Base-by-base conservation (phyloP, 2,888 invertebrate genomes). In the Chrysolina haemoptera region DNA sequence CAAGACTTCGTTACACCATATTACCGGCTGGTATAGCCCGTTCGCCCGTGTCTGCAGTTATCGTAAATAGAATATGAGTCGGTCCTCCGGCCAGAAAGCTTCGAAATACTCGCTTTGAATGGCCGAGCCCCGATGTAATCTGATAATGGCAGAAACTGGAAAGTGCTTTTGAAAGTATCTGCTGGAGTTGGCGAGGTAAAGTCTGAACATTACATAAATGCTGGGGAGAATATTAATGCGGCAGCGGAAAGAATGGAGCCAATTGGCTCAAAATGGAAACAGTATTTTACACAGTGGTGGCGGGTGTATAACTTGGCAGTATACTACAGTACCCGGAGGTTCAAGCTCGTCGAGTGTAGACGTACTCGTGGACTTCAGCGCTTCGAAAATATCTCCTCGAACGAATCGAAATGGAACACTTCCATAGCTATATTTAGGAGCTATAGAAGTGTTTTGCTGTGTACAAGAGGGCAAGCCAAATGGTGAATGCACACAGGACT, bases 31-130 rank as follows among this genome's bases (percentile, higher is more conserved):
- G 27, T 22, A n/a, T 59, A n/a, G 22, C 59, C 27, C 35, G 59
- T 35, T 59, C 10, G 27, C 16, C 9, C 35, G 35, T 6, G 59
- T 22, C n/a, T 14, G 59, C 59, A 59, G 59, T 22, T 53, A 53
- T 53, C 53, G 20, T 59, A 59, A 59, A 59, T 35, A 59, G 14
- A 35, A 59, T 59, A 59, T 35, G 59, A 59, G 59, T 59, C 59
- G 27, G 53, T 22, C 59, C 10, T 6, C 27, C 6, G 9, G 20
- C 10, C 11, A 53, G 53, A 53, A 53, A 53, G 18, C 53, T 20
- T 11, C 53, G 20, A 53, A 16, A 53, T 2, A 18, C 53, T 53
- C 6, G 20, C 12, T 20, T 10, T 20, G 18, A 53, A 53, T 20
- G 20, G 53, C 53, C 20, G 11, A 43, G 20, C 18, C 35, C 8